Evolutionary conservation across 2,113 vertebrate species (phyloP), one percentile per base, ranked within the genome.

Genomic region (Tragelaphus strepsiceros): DNA sequence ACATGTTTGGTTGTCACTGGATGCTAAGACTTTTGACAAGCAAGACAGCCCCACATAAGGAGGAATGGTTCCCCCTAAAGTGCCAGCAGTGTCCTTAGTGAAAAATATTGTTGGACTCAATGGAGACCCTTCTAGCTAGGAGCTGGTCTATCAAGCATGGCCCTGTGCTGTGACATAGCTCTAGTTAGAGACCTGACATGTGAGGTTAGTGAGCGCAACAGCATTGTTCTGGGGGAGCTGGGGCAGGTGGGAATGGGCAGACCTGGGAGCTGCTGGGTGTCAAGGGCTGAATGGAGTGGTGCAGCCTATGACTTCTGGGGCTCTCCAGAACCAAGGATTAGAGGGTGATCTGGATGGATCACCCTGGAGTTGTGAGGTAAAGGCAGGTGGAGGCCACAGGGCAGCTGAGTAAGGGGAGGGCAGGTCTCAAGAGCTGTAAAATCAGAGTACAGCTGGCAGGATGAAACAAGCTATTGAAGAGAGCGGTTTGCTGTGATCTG

Each of bases 401-500:
- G 77, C 95, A 24, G 19, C 89, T 28, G 43, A 96, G 56, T 85
- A 64, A 77, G 74, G 35, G 51, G 51, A 71, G 54, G 86, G 51
- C 5, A 64, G 81, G 78, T 87, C 88, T 96, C 84, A 93, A 93
- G 67, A 81, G 61, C 82, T 61, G 2, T 89, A 74, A 96, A 97
- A 97, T 96, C 96, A 81, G 51, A 97, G 78, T 78, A 30, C 11
- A 51, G 39, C 61, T 83, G 78, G 93, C 46, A 58, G 84, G 53
- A 96, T 95, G 86, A 87, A 94, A 97, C 62, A 39, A 94, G 86
- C 21, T 91, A 77, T 21, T 85, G 95, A 88, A 87, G 77, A 74
- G 90, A 89, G 61, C 53, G 12, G 43, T 86, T 90, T 92, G 84
- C 95, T 97, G 58, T 97, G 91, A 96, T 97, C 83, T 87, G 53